Evolutionary conservation across 2,113 vertebrate genomes (phyloP).

Genomic region (Pipa parva): DNA sequence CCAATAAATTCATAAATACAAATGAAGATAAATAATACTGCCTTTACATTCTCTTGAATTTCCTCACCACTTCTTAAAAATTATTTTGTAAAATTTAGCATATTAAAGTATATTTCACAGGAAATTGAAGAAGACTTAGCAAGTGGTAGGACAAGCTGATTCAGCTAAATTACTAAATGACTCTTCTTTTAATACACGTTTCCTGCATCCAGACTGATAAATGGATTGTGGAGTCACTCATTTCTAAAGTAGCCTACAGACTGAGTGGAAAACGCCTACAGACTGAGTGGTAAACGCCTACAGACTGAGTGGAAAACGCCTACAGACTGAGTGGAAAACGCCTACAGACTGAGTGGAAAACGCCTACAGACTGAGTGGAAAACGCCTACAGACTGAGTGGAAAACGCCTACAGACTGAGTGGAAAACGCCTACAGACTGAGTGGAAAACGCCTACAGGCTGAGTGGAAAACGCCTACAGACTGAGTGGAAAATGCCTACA

Average conservation of each 20-base stretch:
- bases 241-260: constrained; percentile 40
- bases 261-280: constrained; percentile 25
- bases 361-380: constrained; percentile 34
- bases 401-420: constrained; percentile 35
- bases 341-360: constrained; percentile 7
- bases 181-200: constrained; percentile 11
- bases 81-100: too few relatives aligned
- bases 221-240: constrained; percentile 5
- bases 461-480: constrained; percentile 22
- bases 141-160: too few relatives aligned
- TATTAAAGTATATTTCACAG: too few relatives aligned
- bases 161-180: too few relatives aligned
- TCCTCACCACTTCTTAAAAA: too few relatives aligned
- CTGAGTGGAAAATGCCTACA: constrained; percentile 25
- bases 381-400: constrained; percentile 18
- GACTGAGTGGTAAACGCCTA: constrained; percentile 35
- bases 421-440: constrained; percentile 20
- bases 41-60: too few relatives aligned
- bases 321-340: constrained; percentile 35
- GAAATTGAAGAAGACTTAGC: too few relatives aligned
- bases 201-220: constrained; percentile 46
- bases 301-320: background rate
- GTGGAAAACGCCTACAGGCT: constrained; percentile 39
- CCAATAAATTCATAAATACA: too few relatives aligned
- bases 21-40: too few relatives aligned